Base-by-base conservation (phyloP, 2,113 vertebrate species). In the Tyrannus savana region DNA sequence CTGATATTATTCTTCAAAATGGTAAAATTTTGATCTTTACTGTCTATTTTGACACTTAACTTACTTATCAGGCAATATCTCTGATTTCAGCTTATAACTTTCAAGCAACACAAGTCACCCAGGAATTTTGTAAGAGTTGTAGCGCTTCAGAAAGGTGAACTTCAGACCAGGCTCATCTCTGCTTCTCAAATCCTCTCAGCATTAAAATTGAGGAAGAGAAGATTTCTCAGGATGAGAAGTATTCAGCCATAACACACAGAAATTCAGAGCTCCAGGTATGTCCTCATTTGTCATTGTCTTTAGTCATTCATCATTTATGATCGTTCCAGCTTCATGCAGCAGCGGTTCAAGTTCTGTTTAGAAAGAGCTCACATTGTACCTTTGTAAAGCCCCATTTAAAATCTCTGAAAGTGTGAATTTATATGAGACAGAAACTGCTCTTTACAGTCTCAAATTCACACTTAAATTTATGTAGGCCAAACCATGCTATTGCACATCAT, bases 151-250 rank as follows among this genome's bases (percentile, higher is more conserved):
- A 87, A 89, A 94, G 85, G 64, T 87, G 95, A 94, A 94, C 53
- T 19, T 82, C 79, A 79, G 93, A 31, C 90, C 83, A 79, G 90
- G 56, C 84, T 92, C 76, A 62, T 49, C 24, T 81, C 79, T 60
- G 89, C 60, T 84, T 96, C 93, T 93, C 83, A 87, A 28, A 79
- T 24, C 41, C 42, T 84, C 25, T 24, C n/a, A 62, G 68, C 79
- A 94, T 95, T 96, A 95, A 96, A 95, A 95, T 89, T 93, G 92
- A 96, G 90, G 90, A 90, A 42, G 85, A 92, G 68, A 56, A 78
- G 83, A 90, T 97, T 96, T 93, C 90, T 96, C 80, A 68, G 64
- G 64, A 64, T 27, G 37, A 78, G 52, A 68, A 78, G 59, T 81
- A 68, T 81, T 96, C 88, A 84, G 6, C 76, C 79, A 30, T 92